Evolutionary conservation across 2,888 invertebrate species (phyloP).

Genomic region (Amiota mariae): DNA sequence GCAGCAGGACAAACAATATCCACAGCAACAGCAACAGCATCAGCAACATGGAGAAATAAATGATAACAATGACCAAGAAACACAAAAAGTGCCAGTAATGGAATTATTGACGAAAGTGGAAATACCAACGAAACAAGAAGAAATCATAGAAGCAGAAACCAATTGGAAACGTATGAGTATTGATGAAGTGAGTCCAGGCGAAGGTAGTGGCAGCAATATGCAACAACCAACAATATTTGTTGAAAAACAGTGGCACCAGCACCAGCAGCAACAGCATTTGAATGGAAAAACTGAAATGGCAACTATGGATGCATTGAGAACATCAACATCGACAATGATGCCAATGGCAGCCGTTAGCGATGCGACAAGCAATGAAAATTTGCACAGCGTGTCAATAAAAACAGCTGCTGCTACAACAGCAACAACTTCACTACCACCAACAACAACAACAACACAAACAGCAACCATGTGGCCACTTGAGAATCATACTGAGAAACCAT

Average conservation of each 20-base stretch:
- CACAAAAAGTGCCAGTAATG: constrained; percentile 8
- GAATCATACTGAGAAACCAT: not conserved
- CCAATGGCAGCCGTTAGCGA: not conserved
- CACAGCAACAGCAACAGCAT: not conserved
- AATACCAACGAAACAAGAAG: not conserved
- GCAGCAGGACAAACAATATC: too few relatives aligned
- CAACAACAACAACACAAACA: constrained; percentile 13
- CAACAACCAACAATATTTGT: too few relatives aligned
- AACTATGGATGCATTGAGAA: not conserved
- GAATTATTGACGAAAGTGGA: not conserved
- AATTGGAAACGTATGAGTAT: too few relatives aligned
- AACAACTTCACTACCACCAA: not conserved
- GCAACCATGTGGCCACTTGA: not conserved
- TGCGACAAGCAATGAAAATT: not conserved
- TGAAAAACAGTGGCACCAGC: too few relatives aligned
- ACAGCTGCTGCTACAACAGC: not conserved
- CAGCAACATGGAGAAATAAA: not conserved
- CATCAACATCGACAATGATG: constrained; percentile 25
- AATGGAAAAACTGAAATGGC: not conserved
- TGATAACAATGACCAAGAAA: not conserved
- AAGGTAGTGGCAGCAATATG: too few relatives aligned
- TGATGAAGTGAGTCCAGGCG: too few relatives aligned
- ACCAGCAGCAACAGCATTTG: not conserved
- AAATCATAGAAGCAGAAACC: too few relatives aligned
- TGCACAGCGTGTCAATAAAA: too few relatives aligned